Conservation (phyloP, 2,888 invertebrate species). For the Teinopalpus imperialis region DNA sequence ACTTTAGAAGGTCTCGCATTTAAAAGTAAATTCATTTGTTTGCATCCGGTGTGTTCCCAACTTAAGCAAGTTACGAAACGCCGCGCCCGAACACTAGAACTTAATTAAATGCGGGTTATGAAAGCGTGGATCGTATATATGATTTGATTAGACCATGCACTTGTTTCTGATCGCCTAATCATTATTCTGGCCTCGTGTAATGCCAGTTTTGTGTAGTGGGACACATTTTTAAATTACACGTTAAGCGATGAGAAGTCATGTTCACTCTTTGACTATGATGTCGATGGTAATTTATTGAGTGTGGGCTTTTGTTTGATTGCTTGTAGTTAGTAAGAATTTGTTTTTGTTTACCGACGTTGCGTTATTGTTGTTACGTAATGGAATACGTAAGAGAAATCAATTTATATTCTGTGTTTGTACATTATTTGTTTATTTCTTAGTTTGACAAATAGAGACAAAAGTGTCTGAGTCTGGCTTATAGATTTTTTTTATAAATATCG, state of each 20-base stretch:
- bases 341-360: slow-evolving; percentile 21
- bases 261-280: slow-evolving; percentile 21
- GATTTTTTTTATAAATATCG: no score
- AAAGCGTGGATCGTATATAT: slow-evolving; percentile 44
- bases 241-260: slow-evolving; percentile 28
- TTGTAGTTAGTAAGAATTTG: slow-evolving; percentile 15
- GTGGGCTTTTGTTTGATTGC: slow-evolving; percentile 19
- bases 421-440: no score
- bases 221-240: slow-evolving; percentile 44
- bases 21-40: neutral
- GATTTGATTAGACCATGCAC: slow-evolving; percentile 54
- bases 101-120: slow-evolving; percentile 53
- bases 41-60: slow-evolving; percentile 15
- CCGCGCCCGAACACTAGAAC: slow-evolving; percentile 35
- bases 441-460: no score
- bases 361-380: no score
- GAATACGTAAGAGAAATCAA: no score
- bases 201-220: slow-evolving; percentile 46
- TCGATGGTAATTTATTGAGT: slow-evolving; percentile 23
- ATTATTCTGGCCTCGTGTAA: slow-evolving; percentile 54
- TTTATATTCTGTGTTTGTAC: no score
- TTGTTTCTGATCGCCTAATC: slow-evolving; percentile 62
- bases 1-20: no score
- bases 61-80: slow-evolving; percentile 39
- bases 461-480: no score